Evolutionary conservation across 2,888 invertebrate genomes (phyloP), one percentile per base, ranked within the genome.

Genomic region (Leistus spinibarbis): DNA sequence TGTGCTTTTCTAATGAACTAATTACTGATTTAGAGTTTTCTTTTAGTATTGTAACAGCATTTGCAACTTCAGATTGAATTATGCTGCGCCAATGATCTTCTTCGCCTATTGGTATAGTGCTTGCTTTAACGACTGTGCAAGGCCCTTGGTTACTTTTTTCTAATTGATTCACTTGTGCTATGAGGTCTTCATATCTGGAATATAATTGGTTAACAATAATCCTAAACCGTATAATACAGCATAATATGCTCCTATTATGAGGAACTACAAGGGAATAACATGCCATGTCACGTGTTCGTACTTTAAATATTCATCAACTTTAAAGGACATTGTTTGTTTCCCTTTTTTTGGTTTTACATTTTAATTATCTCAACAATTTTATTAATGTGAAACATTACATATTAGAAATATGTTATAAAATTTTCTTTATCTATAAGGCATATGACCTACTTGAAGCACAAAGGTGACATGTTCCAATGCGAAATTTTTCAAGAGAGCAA

Each of bases 111-210:
- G 27, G 27, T 27, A 16, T 23, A 16, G 16, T 57, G 17, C 16
- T 57, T 20, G 20, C 7, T n/a, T 57, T 57, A 17, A 57, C 20
- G 1, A n/a, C n/a, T 54, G 54, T 13, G 56, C 66, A n/a, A 22
- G 54, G 54, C 13, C 16, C 20, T 69, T 23, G 64, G 13, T 23
- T 24, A 20, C 23, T 23, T 53, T 63, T 54, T 53, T 54, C 56
- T 17, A 64, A 54, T 66, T 54, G 13, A 72, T 72, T 72, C 19
- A 76, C 67, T 54, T 72, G 20, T 19, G 67, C 70, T 69, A 72
- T 54, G n/a, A 79, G 56, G 7, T 76, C 73, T 17, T 78, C 77
- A 53, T 77, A 78, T 54, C 78, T 79, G 54, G 64, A 69, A 76
- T 69, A 70, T 22, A 75, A 54, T 62, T 13, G 40, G 40, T 40